Evolutionary conservation across 1,140 invertebrate genomes (phyloP).

Genomic region (Epicauta chinensis): DNA sequence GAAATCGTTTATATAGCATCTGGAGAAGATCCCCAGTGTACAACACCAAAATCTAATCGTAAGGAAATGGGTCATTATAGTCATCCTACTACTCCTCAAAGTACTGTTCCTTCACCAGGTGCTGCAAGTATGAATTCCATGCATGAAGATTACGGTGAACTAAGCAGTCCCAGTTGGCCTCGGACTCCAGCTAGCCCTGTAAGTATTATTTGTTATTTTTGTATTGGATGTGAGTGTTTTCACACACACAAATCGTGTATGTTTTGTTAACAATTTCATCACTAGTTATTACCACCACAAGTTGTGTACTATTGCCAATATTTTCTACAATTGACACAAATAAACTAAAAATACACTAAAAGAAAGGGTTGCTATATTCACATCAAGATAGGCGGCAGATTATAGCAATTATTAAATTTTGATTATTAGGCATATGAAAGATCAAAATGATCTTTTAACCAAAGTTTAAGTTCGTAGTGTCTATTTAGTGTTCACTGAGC

Average conservation of each 20-base stretch:
- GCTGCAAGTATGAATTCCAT: slow-evolving; percentile 73
- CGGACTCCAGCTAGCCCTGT: slow-evolving; percentile 86
- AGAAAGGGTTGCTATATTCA: too few species aligned
- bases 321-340: too few species aligned
- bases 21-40: slow-evolving; percentile 72
- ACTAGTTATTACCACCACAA: not conserved
- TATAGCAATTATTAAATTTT: too few species aligned
- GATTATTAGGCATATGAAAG: too few species aligned
- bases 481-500: slow-evolving; percentile 18
- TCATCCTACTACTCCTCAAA: slow-evolving; percentile 67
- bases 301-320: not conserved
- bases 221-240: slow-evolving; percentile 9
- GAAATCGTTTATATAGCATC: slow-evolving; percentile 57
- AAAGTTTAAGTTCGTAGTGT: slow-evolving; percentile 14
- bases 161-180: slow-evolving; percentile 78
- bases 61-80: slow-evolving; percentile 57
- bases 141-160: slow-evolving; percentile 86
- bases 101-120: slow-evolving; percentile 71
- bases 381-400: too few species aligned
- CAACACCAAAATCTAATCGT: slow-evolving; percentile 66
- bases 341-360: too few species aligned
- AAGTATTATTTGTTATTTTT: slow-evolving; percentile 42
- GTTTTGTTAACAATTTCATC: not conserved
- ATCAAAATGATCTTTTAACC: not conserved
- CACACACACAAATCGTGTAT: not conserved